Evolutionary conservation across 2,888 invertebrate species (phyloP), one percentile per base, ranked within the genome.

Genomic region (Thymelicus sylvestris): DNA sequence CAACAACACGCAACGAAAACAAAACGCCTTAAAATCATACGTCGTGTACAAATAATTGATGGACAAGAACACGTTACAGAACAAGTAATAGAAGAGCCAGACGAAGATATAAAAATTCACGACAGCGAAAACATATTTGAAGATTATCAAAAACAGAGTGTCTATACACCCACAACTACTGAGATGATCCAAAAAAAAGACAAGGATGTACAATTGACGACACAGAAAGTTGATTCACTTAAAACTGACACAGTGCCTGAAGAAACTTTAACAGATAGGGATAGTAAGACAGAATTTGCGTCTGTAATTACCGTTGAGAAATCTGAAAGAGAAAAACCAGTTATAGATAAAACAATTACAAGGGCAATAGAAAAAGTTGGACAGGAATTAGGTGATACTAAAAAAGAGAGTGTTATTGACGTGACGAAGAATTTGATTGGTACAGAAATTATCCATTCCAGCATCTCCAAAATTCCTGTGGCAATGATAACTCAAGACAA

Each of bases 51-150:
- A 19, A 95, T 97, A 0, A 95, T 97, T 72, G 96, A 97, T 83
- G 97, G 97, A 0, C 96, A 96, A 86, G 97, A 97, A 87, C 95
- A 96, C 74, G 94, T 96, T 0, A 96, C 96, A 0, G 97, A 97
- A 86, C 96, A 97, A 87, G 88, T 97, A 8, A 93, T 97, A 50
- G 97, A 97, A 85, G 97, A 97, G 82, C 97, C 97, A 0, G 96
- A 95, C 47, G 72, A 73, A 48, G 85, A 87, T 73, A 7, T 15
- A 31, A 60, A 41, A 62, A 6, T 44, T 69, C 64, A 65, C 44
- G 31, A 67, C 41, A 61, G 13, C 60, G 57, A 72, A 31, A 10
- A 44, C 8, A 57, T 15, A 12, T 39, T 52, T 13, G 63, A 31
- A 38, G 24, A 64, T 12, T 48, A 44, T 7, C 48, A 65, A 52